Evolutionary conservation across 2,888 invertebrate species (phyloP), one percentile per base, ranked within the genome.

Genomic region (Germaria angustata): DNA sequence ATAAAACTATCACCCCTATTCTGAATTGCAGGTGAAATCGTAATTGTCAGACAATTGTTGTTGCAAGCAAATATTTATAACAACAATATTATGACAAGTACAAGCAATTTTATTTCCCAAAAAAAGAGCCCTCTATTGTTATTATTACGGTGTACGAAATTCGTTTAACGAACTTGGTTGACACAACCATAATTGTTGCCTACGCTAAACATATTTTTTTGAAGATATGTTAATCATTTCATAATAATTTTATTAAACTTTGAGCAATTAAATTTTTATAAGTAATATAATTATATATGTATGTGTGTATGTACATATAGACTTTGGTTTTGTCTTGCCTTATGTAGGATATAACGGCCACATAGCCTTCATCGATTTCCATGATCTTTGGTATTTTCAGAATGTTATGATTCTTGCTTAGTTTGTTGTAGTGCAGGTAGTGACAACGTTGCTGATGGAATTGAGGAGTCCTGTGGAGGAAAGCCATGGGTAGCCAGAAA

Each of bases 401-500:
- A 79, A 68, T 82, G 82, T 82, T 82, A 82, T 79, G 79, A 82
- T 61, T 82, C 65, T 59, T 75, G 82, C 55, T 82, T 55, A 9
- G 72, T 63, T 73, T 81, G 63, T 63, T 68, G 75, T 46, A 46
- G 32, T 55, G 75, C 49, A 49, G 73, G 63, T 69, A 63, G 20
- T 22, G 78, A 51, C 39, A 65, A 22, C 20, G 66, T 17, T 41
- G 34, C 15, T 20, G 53, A 7, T n/a, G 63, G 5, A 20, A 28
- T 4, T 36, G 49, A 15, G 0, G 63, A 17, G 34, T 76, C 61
- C 9, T 61, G 22, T 49, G 72, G 51, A 1, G 73, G 24, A 17
- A 65, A 46, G 85, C 82, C 86, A 87, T 72, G 82, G 36, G 63
- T 71, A 32, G 65, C 86, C 86, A 61, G 86, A 75, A 85, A 86